Base-by-base conservation (phyloP, 1,140 invertebrate species). In the Probaryconus sp. region DNA sequence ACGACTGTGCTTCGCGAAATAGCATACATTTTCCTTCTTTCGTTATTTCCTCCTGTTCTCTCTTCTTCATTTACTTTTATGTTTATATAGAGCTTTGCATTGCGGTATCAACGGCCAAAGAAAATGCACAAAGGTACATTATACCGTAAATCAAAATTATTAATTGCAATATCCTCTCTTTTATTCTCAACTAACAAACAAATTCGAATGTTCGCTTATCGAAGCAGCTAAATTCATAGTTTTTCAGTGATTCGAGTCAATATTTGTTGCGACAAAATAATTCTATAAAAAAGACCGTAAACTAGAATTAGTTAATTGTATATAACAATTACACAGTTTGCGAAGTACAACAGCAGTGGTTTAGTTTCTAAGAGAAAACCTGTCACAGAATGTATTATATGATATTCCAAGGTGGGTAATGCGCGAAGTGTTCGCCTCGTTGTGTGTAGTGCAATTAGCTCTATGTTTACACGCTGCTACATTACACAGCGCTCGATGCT, bases 381-480 rank as follows among this genome's bases (percentile, higher is more conserved):
- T 50, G 38, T 53, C 11, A 47, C 14, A 21, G 7, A 14, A 14
- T 14, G 17, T n/a, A n/a, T n/a, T 55, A 40, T 40, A 26, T 30
- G 48, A 63, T 40, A 58, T 24, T 53, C 37, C 24, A 56, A 33
- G 14, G 13, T 50, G 30, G 14, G 13, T 50, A 35, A 70, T 50
- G 55, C 48, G 18, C 47, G 35, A 38, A 56, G n/a, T n/a, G 42
- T 61, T 55, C 47, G 53, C 45, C 33, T n/a, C 55, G 55, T 64
- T 67, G 61, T 73, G 61, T 73, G 28, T 43, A 30, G 53, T 65
- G 69, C 69, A 73, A 73, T 73, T 73, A 73, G 69, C 31, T 17
- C 5, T 30, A 11, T 50, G 61, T 73, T 67, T 73, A 73, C 69
- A 73, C 47, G 38, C 30, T 40, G 47, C 51, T 63, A 51, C 69